Base-by-base conservation (phyloP, 2,113 vertebrate species). In the Grammomys surdaster region DNA sequence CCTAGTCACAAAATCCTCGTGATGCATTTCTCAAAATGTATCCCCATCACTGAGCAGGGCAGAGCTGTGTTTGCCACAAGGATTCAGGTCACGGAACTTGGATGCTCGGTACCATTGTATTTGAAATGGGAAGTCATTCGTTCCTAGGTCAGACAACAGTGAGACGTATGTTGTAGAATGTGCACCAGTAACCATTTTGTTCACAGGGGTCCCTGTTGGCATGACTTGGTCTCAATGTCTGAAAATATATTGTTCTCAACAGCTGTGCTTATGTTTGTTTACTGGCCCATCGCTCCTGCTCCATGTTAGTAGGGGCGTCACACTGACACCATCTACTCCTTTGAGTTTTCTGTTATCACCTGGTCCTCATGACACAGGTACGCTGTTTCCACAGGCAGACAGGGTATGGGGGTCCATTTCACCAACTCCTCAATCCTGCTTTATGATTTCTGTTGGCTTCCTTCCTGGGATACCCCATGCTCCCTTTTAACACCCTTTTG, bases 261-360 rank as follows among this genome's bases (percentile, higher is more conserved):
- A 2, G 0, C 24, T 56, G 17, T 65, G 43, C 28, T 76, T 87
- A 14, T 26, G 12, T 60, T 60, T 82, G 14, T 70, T 75, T 60
- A 10, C 11, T 16, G 19, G 63, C 24, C 36, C 24, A 2, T 3
- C 11, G 16, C 88, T 69, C 78, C 75, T 58, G 24, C 82, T 60
- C 48, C 67, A 85, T 60, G 24, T 28, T 48, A 16, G 22, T 40
- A 36, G 51, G 72, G 54, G 60, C 16, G 31, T 67, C 56, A 28
- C 0, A 0, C 1, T 40, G 1, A 28, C 56, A 63, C 33, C 2
- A 36, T 28, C 56, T 63, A 67, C 36, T 31, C 33, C 58, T 70
- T 54, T 0, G 0, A 3, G 4, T n/a, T 63, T 67, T 20, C 80
- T 12, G 63, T 81, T 6, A 1, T 0, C 20, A n/a, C 1, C 0